Evolutionary conservation across 2,888 invertebrate species (phyloP).

Genomic region (Phaonia tiefii): DNA sequence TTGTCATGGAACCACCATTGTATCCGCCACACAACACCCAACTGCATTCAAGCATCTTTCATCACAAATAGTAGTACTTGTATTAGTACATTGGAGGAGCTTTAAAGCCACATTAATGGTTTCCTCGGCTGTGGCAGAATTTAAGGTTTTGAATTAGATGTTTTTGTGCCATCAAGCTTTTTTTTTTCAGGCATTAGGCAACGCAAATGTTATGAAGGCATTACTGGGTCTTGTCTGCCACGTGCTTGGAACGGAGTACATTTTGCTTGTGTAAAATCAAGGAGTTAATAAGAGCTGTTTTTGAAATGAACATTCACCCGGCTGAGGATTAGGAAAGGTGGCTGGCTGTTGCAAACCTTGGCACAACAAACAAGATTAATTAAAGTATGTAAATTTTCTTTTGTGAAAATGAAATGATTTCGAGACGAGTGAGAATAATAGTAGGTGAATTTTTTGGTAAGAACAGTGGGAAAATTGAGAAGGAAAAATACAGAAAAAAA

Average conservation of each 20-base stretch:
- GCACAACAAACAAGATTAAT: slow-evolving; percentile 76
- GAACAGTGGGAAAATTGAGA: too few relatives aligned
- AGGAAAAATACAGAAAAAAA: too few relatives aligned
- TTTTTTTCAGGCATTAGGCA: background rate
- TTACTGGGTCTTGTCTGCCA: slow-evolving; percentile 12
- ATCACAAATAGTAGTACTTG: slow-evolving; percentile 10
- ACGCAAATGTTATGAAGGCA: background rate
- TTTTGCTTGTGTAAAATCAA: slow-evolving; percentile 39
- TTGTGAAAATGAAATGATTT: slow-evolving; percentile 27
- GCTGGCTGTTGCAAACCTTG: slow-evolving; percentile 64
- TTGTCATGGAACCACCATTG: slow-evolving; percentile 6
- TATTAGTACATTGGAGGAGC: too few relatives aligned
- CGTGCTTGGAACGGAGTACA: background rate
- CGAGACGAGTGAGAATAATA: background rate
- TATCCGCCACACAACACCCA: background rate
- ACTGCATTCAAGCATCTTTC: background rate
- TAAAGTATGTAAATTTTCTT: slow-evolving; percentile 78
- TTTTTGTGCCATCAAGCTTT: too few relatives aligned
- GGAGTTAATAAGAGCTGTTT: slow-evolving; percentile 40
- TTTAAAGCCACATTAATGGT: background rate
- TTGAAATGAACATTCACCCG: background rate
- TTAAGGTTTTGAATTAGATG: background rate
- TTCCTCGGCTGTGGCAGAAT: background rate
- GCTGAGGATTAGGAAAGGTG: background rate
- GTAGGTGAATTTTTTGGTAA: too few relatives aligned